These are phyloP conservation scores for Cyprinus carpio DNA, from an alignment of 2,113 vertebrate species.

Conservation along the genomic window DNA sequence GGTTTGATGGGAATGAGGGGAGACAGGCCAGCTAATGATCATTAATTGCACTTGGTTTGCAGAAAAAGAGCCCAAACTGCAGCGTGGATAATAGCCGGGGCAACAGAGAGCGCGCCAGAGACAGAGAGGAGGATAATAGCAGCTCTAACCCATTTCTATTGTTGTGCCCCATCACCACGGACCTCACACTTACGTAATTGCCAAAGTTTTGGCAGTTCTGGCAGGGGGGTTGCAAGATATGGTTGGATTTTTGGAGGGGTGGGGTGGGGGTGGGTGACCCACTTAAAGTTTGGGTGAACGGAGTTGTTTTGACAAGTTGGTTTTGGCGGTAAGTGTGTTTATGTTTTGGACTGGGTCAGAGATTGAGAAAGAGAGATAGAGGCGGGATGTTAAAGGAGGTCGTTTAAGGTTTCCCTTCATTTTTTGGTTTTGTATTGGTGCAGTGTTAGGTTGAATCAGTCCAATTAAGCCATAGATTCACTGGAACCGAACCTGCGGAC, in stretches of 20 bases:
- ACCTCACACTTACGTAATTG: conserved; percentile 71
- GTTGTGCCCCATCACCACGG: conserved; percentile 61
- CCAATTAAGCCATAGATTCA: conserved; percentile 30
- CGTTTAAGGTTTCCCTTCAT: conserved; percentile 49
- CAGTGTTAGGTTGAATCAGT: conserved; percentile 31
- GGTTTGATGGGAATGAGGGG: conserved; percentile 82
- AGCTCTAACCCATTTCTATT: conserved; percentile 73
- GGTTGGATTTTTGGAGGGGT: conserved; percentile 26
- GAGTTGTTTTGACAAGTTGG: conserved; percentile 47
- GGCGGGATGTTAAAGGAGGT: conserved; percentile 28
- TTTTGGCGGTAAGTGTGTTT: conserved; percentile 57
- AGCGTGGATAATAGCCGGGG: conserved; percentile 70
- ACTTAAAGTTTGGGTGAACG: conserved; percentile 57
- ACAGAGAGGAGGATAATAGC: conserved; percentile 64
- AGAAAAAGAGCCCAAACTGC: conserved; percentile 83
- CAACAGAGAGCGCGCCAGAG: conserved; percentile 47
- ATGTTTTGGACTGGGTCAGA: conserved; percentile 15
- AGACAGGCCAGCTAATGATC: conserved; percentile 97
- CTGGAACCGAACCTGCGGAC: neutral
- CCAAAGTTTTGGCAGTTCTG: conserved; percentile 67
- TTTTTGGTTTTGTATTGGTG: conserved; percentile 41
- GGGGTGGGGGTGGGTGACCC: conserved; percentile 64
- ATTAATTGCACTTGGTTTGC: conserved; percentile 91
- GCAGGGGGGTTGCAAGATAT: conserved; percentile 12
- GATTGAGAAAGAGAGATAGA: neutral